Conservation (phyloP, 2,888 invertebrate species). For the Halictus quadricinctus region DNA sequence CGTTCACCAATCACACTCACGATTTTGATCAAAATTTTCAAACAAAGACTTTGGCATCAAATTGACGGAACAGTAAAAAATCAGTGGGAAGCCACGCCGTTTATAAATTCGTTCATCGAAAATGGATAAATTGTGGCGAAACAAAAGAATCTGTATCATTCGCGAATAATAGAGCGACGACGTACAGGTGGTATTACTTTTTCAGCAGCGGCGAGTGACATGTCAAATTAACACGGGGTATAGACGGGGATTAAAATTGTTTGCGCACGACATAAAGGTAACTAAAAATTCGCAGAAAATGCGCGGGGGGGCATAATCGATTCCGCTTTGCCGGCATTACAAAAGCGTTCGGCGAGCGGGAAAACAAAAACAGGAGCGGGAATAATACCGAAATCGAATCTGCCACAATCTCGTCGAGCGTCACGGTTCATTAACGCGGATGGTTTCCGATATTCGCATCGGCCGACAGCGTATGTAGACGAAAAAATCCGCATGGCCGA, state of each 20-base stretch:
- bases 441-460: not conserved
- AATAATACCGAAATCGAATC: not conserved
- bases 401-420: not conserved
- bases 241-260: not conserved
- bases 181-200: not conserved
- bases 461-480: not conserved
- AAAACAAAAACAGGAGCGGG: not conserved
- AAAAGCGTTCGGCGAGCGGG: not conserved
- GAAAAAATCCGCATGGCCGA: conserved; percentile 4
- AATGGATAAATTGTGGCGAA: too few relatives aligned
- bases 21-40: too few relatives aligned
- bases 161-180: not conserved
- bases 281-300: not conserved
- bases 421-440: conserved; percentile 8
- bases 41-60: too few relatives aligned
- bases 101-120: too few relatives aligned
- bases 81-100: too few relatives aligned
- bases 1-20: too few relatives aligned
- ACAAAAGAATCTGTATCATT: too few relatives aligned
- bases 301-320: not conserved
- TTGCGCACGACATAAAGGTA: not conserved
- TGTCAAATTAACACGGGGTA: not conserved
- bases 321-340: not conserved
- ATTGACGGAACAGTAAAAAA: too few relatives aligned
- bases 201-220: not conserved